A percentile compares a stretch with the other conserved stretches of the same genome.
Conservation (phyloP, 2,888 invertebrate genomes). For the Cyaniris semiargus region DNA sequence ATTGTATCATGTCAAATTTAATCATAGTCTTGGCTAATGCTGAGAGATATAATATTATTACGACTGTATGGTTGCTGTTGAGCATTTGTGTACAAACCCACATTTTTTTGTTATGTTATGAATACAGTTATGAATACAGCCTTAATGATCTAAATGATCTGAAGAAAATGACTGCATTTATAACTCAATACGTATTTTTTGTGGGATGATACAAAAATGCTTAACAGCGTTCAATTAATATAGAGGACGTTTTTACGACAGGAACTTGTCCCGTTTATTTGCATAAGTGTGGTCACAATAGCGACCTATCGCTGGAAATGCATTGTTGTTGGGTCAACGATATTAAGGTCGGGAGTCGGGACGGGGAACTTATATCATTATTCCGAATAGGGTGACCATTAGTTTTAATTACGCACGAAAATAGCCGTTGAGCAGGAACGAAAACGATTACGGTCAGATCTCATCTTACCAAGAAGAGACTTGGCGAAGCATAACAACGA, state of each 20-base stretch:
- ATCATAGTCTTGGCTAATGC: not conserved
- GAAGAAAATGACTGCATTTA: too few species aligned
- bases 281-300: conserved; percentile 9
- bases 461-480: not conserved
- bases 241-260: not conserved
- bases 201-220: too few species aligned
- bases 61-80: too few species aligned
- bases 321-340: conserved; percentile 29
- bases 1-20: not conserved
- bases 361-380: conserved; percentile 24
- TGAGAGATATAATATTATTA: not conserved
- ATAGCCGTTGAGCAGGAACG: not conserved
- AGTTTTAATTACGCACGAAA: not conserved
- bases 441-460: not conserved
- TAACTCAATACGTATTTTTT: too few species aligned
- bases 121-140: too few species aligned
- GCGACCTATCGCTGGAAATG: conserved; percentile 26
- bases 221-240: not conserved
- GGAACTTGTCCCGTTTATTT: not conserved
- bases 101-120: too few species aligned
- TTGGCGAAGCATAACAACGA: not conserved
- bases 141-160: too few species aligned
- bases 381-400: conserved; percentile 23
- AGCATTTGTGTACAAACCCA: too few species aligned
- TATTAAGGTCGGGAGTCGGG: conserved; percentile 26